Evolutionary conservation across 1,140 invertebrate species (phyloP), one percentile per base, ranked within the genome.

Genomic region (Geopemphigus sp.): DNA sequence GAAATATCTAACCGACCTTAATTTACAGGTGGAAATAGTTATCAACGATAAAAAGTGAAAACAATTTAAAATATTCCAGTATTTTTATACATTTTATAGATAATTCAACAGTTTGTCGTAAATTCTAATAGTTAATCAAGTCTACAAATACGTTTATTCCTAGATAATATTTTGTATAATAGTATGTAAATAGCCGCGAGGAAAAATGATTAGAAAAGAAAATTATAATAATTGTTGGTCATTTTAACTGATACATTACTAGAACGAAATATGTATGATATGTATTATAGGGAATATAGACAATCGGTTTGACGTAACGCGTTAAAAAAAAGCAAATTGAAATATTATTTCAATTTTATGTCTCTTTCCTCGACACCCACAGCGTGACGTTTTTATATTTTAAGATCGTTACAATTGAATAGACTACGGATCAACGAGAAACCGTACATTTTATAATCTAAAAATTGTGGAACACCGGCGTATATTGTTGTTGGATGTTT

Each of bases 381-480:
- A 56, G 47, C 70, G 32, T 29, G 53, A 4, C 0, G 53, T 56
- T 57, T 57, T 73, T 73, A 73, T 19, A 73, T 57, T 54, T 39
- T 73, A 29, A 8, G 26, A 50, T 26, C 1, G 26, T 26, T 72
- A 26, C 22, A 15, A 14, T 22, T 29, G 19, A 56, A 57, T 11
- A 73, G 24, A 73, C 53, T 19, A 32, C 45, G 12, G 45, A 70
- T 24, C 61, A 39, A 24, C 22, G 56, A 24, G 10, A 59, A 59
- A 32, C 45, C 45, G 2, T 73, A 56, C 56, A 73, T 73, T 32
- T 73, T 73, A 73, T 56, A 12, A 39, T 29, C 50, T 73, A 54
- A 1, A 32, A 15, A 26, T 50, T 72, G 3, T 0, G 22, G 11
- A 19, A n/a, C 0, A 57, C n/a, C 39, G 39, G 5, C 8, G n/a